Base-by-base conservation (phyloP, 2,888 invertebrate genomes). In the Salticus scenicus region DNA sequence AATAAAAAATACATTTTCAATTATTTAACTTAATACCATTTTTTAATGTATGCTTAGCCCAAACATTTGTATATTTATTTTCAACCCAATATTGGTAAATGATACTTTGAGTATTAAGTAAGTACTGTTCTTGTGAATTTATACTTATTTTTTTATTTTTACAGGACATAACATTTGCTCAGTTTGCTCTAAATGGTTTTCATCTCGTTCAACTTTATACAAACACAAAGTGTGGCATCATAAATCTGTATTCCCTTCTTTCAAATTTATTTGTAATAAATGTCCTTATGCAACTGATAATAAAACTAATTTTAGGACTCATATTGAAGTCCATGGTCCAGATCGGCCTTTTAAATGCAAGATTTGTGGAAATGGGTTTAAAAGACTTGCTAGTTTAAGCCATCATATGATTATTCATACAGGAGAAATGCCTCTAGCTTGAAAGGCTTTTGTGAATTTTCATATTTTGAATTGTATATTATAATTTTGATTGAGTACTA, bases 161-260 rank as follows among this genome's bases (percentile, higher is more conserved):
- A n/a, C n/a, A 24, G 10, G 10, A 27, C 14, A 14, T 27, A 14
- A n/a, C 30, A 20, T 14, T 64, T 82, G 81, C 31, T 30, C 69
- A 30, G 30, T 42, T 24, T 83, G 82, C 37, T 20, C 64, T 5
- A 83, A 83, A 31, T 31, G 76, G 69, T 83, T 83, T 72, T 64
- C 76, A 24, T 66, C 76, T 37, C 1, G 24, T n/a, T 47, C 47
- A 17, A 67, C 76, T 30, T 47, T 76, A 28, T 17, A 31, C 14
- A 76, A 47, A 31, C 76, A 76, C 30, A 66, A 24, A 31, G 42
- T 76, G 30, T 76, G 47, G 47, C 76, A 76, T 30, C 76, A 76
- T 24, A 76, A 76, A 67, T 42, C 30, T 31, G 24, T 27, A 31
- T 33, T 67, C 1, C 33, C 67, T 2, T 17, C 28, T 30, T 76